Conservation (phyloP, 2,888 invertebrate genomes). For the Leucoma salicis region DNA sequence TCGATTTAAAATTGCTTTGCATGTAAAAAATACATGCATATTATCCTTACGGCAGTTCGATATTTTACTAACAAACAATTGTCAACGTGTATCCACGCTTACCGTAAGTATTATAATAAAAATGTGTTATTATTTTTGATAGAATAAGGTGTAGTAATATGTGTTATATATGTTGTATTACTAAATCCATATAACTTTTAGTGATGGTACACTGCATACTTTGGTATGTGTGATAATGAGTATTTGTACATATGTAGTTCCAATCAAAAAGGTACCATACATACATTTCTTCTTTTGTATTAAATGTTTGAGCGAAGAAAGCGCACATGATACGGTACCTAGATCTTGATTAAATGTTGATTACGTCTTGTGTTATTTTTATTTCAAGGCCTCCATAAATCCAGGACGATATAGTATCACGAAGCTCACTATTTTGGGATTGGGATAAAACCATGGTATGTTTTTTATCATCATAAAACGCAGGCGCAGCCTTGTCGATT, state of each 20-base stretch:
- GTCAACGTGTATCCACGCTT: slow-evolving; percentile 40
- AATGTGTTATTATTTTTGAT: slow-evolving; percentile 73
- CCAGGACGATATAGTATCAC: no score
- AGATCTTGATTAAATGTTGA: slow-evolving; percentile 44
- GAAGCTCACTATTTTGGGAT: no score
- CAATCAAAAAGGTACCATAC: slow-evolving; percentile 18
- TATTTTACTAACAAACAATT: slow-evolving; percentile 27
- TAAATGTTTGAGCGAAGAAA: slow-evolving; percentile 32
- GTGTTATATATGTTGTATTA: slow-evolving; percentile 47
- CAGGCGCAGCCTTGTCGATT: no score
- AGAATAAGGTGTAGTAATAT: slow-evolving; percentile 55
- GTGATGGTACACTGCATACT: slow-evolving; percentile 14
- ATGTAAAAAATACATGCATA: no score
- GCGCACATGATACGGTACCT: slow-evolving; percentile 40
- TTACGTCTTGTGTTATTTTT: slow-evolving; percentile 35
- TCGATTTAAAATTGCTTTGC: background rate
- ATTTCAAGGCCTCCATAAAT: no score
- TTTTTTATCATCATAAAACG: no score
- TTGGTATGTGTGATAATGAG: slow-evolving; percentile 17
- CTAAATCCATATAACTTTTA: slow-evolving; percentile 28
- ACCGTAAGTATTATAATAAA: slow-evolving; percentile 63
- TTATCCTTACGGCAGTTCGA: slow-evolving; percentile 6
- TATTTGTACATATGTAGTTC: slow-evolving; percentile 19
- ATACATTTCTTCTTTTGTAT: slow-evolving; percentile 30
- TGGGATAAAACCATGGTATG: no score